These are phyloP conservation scores for Psammodynastes pulverulentus DNA, from an alignment of 2,113 vertebrate genomes.

Conservation along the genomic window DNA sequence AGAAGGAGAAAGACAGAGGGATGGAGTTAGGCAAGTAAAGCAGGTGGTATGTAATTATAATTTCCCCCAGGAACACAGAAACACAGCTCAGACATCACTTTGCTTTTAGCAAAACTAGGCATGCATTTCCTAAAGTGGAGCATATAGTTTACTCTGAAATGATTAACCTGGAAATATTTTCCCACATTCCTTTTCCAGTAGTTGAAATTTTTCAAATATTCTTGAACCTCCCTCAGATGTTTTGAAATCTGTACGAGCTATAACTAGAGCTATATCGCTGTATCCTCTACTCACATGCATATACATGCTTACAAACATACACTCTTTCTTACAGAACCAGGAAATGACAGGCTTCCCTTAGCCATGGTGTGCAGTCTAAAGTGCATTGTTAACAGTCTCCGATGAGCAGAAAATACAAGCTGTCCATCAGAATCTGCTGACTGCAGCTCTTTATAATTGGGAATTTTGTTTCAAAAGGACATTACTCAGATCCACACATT, in stretches of 20 bases:
- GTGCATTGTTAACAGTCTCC: neutral
- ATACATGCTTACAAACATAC: neutral
- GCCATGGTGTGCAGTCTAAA: neutral
- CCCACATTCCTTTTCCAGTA: neutral
- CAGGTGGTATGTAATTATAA: neutral
- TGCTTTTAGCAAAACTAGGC: neutral
- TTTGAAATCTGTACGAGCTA: neutral
- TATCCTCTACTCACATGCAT: neutral
- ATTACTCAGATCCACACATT: slow-evolving; percentile 12
- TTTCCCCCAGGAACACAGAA: neutral
- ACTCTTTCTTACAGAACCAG: neutral
- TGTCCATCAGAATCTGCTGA: neutral
- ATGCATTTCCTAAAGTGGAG: neutral
- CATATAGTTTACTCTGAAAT: neutral
- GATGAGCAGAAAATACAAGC: neutral
- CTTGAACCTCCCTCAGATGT: neutral
- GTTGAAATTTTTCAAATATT: neutral
- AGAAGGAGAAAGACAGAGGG: neutral
- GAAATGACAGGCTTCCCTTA: neutral
- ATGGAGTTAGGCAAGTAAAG: neutral
- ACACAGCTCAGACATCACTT: neutral
- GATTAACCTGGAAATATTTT: neutral
- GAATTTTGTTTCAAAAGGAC: neutral
- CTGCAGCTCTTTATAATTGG: slow-evolving; percentile 1
- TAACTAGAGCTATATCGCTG: neutral